Base-by-base conservation (phyloP, 2,888 invertebrate species). In the Eupithecia tripunctaria region DNA sequence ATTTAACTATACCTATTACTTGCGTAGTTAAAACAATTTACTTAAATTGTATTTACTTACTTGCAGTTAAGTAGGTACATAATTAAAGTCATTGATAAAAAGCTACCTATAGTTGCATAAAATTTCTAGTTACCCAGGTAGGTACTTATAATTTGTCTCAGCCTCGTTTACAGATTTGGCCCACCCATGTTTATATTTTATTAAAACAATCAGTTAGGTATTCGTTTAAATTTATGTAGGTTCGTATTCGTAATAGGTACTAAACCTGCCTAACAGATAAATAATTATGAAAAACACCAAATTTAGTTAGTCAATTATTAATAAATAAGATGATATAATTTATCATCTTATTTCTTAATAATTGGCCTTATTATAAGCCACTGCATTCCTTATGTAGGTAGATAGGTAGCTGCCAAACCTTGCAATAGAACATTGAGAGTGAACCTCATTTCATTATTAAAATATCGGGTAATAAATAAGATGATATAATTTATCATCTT, bases 1-100 rank as follows among this genome's bases (percentile, higher is more conserved):
- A 51, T 51, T 59, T n/a, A n/a, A n/a, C n/a, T n/a, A n/a, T n/a
- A 56, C 56, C 10, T 59, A 12, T 43, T 47, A 51, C 47, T 51
- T 51, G 21, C n/a, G 3, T 18, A 47, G n/a, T 7, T 51, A 51
- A 51, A 21, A 21, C 47, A 21, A n/a, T 21, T 5, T 5, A 29
- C 2, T 2, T 10, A 21, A 3, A 51, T 51, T 47, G 47, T 43
- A 8, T 41, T 41, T 41, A 41, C 41, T 5, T 41, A 41, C 5
- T 41, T 41, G 41, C 41, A 43, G 43, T 7, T 47, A n/a, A 7
- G 43, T 43, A n/a, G 41, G 12, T 15, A 43, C 43, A 6, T 43
- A 47, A 47, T 10, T 47, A n/a, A 47, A n/a, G 47, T 47, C 47
- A 43, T 43, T n/a, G 18, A 43, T 43, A 43, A 43, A 43, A n/a